Percentiles rank a stretch among this genome's conserved stretches.
These are phyloP conservation scores for Onychorhynchus coronatus DNA, from an alignment of 2,113 vertebrate species.

Conservation along the genomic window DNA sequence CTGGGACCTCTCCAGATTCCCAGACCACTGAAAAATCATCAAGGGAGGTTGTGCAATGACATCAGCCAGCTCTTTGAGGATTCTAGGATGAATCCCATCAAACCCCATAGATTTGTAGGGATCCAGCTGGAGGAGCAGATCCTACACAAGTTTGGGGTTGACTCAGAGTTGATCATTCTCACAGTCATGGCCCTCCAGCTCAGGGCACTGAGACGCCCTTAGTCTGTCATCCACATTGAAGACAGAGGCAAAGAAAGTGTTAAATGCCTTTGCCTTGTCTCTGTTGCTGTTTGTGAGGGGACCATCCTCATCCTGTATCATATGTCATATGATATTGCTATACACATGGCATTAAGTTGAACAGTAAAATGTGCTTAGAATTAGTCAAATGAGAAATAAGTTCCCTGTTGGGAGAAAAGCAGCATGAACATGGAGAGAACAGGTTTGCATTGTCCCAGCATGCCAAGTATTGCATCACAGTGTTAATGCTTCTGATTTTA, in stretches of 20 bases:
- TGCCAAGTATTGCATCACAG: neutral
- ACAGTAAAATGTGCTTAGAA: neutral
- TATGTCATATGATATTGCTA: neutral
- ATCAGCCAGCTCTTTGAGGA: neutral
- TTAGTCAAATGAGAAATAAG: neutral
- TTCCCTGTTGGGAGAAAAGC: neutral
- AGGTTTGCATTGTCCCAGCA: neutral
- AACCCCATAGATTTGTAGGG: neutral
- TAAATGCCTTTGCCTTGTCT: neutral
- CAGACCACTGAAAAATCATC: neutral
- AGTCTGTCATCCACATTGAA: neutral
- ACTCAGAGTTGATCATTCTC: neutral
- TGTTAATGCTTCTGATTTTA: neutral
- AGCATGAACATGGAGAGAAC: fast-evolving
- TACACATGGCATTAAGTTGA: neutral
- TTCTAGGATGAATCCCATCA: neutral
- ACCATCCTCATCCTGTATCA: neutral
- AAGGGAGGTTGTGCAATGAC: neutral
- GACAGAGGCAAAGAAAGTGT: neutral
- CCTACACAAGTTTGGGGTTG: neutral
- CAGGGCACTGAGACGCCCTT: neutral
- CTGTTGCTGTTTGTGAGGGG: neutral
- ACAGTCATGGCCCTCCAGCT: neutral
- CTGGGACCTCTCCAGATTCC: neutral
- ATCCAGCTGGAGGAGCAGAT: neutral